A percentile compares a stretch with the other conserved stretches of the same genome.
These are phyloP conservation scores for Anolis sagrei DNA, from an alignment of 2,113 vertebrate species.

Conservation along the genomic window DNA sequence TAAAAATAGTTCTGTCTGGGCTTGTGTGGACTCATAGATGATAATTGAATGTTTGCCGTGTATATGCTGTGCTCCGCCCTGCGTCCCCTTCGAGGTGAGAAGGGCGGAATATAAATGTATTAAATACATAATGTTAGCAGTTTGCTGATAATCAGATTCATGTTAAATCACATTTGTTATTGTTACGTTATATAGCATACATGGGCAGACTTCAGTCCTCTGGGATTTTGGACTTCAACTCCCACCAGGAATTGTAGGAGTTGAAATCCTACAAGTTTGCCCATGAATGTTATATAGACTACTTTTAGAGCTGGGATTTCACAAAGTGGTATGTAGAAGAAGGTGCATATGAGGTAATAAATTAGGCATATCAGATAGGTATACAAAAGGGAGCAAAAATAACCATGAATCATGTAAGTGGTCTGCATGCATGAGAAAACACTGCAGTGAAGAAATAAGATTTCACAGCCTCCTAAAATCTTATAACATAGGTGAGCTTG, in stretches of 20 bases:
- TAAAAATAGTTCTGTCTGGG: background rate
- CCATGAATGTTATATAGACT: background rate
- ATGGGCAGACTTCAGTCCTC: background rate
- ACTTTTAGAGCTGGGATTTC: background rate
- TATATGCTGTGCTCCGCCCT: no score
- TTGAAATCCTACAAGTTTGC: no score
- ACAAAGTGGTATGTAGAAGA: background rate
- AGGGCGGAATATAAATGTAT: no score
- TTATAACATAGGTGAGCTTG: background rate
- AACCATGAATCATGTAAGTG: background rate
- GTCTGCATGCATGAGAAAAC: background rate
- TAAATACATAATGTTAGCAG: background rate
- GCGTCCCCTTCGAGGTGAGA: no score
- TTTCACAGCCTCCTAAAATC: background rate
- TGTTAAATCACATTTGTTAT: background rate
- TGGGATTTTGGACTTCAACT: no score
- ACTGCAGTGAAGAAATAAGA: background rate
- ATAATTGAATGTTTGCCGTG: no score
- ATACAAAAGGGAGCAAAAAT: background rate
- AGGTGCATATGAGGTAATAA: background rate
- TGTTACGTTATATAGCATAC: no score
- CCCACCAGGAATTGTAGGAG: no score
- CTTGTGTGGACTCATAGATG: background rate
- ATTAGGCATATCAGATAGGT: no score
- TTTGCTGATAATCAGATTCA: background rate